phyloP scores from a whole-genome alignment of 1,140 invertebrate species.

The Trachymyrmex cornetzi region DNA sequence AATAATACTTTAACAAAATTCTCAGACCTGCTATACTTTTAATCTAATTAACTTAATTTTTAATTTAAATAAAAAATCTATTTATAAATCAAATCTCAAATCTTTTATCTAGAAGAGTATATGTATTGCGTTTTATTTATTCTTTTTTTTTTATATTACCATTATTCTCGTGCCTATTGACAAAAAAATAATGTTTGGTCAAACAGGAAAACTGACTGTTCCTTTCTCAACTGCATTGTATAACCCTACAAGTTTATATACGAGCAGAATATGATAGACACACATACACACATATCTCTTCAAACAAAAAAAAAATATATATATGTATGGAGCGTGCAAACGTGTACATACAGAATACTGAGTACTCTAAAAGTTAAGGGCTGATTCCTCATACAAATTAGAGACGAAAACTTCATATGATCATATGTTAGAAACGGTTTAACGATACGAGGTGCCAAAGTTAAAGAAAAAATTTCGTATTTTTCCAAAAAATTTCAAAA shows the following conservation, averaged over 20 bases:
- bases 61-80: too few species aligned
- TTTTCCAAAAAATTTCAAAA: too few species aligned
- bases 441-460: too few species aligned
- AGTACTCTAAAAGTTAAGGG: too few species aligned
- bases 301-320: background rate
- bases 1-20: background rate
- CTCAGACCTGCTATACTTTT: background rate
- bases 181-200: background rate
- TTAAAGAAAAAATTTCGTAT: too few species aligned
- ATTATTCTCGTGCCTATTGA: background rate
- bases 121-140: background rate
- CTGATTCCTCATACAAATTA: too few species aligned
- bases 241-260: background rate
- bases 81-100: background rate
- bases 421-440: too few species aligned
- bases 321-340: too few species aligned
- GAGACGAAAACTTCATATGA: too few species aligned
- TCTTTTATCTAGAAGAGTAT: background rate
- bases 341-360: too few species aligned
- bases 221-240: constrained; percentile 20
- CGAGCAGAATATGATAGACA: background rate
- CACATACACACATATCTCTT: background rate
- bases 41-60: too few species aligned
- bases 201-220: constrained; percentile 10
- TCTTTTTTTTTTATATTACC: background rate